Base-by-base conservation (phyloP, 2,113 vertebrate genomes). In the Oxyura jamaicensis region DNA sequence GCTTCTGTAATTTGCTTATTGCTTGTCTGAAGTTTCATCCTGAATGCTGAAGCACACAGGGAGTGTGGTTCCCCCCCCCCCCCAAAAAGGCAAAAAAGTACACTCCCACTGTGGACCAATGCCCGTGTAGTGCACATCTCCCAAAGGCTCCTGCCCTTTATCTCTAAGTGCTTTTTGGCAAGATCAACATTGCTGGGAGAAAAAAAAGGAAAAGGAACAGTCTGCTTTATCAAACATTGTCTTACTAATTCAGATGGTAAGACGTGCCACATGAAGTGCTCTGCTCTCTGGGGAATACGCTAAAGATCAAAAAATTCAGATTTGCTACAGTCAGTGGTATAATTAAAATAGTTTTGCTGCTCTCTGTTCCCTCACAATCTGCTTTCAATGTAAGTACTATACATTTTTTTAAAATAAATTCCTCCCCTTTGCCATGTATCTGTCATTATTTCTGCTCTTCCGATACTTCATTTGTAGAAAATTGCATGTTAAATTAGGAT, bases 41-140 rank as follows among this genome's bases (percentile, higher is more conserved):
- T n/a, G 26, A 68, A 59, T 22, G 1, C 4, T 10, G 15, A 85
- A 16, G 62, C 20, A 71, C 25, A 4, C 1, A 0, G 9, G 16
- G 26, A 39, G 36, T 33, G 10, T 7, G 23, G 12, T n/a, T n/a
- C n/a, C n/a, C n/a, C n/a, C n/a, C n/a, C n/a, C n/a, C n/a, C n/a
- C n/a, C n/a, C n/a, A n/a, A 50, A 12, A 53, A 46, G 44, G 44
- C 44, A 52, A 0, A 42, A 74, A 79, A 25, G n/a, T 53, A 35
- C 20, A 4, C 29, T 66, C 41, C 23, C 0, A 0, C 2, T 67
- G 66, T n/a, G 46, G 56, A 78, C 26, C 18, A 66, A 23, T 28
- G 55, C 23, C 73, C n/a, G 39, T 78, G 55, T 71, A 71, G 28
- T 1, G 41, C 10, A 35, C 39, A 60, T 25, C 8, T 39, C 44